phyloP scores from a whole-genome alignment of 2,113 vertebrate genomes.

The Amphiprion percula region DNA sequence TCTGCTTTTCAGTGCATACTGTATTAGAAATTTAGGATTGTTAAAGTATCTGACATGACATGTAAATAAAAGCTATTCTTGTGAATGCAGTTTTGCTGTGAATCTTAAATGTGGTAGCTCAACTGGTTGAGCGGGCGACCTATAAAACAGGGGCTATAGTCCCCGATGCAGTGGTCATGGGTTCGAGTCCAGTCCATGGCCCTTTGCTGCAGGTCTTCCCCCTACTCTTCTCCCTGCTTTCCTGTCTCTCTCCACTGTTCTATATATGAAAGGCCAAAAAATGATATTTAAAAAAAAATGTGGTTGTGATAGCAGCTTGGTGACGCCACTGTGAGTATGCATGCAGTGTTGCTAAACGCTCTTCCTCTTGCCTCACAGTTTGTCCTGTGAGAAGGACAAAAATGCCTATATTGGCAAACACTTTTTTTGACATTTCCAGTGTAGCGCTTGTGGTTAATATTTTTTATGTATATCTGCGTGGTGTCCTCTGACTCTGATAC shows the following conservation, averaged over 20 bases:
- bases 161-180: no score
- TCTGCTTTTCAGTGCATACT: not conserved
- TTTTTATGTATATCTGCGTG: not conserved
- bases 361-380: constrained; percentile 66
- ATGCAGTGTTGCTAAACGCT: constrained; percentile 36
- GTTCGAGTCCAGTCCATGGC: no score
- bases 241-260: no score
- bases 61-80: not conserved
- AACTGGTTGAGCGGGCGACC: no score
- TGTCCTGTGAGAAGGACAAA: constrained; percentile 57
- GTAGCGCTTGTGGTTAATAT: not conserved
- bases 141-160: no score
- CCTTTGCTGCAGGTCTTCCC: no score
- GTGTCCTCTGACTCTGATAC: not conserved
- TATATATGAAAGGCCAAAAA: no score
- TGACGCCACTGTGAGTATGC: constrained; percentile 45
- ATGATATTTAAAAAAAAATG: not conserved
- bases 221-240: no score
- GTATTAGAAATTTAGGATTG: no score
- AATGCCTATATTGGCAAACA: constrained; percentile 46
- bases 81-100: not conserved
- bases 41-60: no score
- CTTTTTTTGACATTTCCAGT: constrained; percentile 7
- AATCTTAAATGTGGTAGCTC: no score
- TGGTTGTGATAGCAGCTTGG: constrained; percentile 5